Percentiles rank a stretch among this genome's conserved stretches.
Conservation (phyloP, 2,888 invertebrate genomes). For the Taphrorychus bicolor region DNA sequence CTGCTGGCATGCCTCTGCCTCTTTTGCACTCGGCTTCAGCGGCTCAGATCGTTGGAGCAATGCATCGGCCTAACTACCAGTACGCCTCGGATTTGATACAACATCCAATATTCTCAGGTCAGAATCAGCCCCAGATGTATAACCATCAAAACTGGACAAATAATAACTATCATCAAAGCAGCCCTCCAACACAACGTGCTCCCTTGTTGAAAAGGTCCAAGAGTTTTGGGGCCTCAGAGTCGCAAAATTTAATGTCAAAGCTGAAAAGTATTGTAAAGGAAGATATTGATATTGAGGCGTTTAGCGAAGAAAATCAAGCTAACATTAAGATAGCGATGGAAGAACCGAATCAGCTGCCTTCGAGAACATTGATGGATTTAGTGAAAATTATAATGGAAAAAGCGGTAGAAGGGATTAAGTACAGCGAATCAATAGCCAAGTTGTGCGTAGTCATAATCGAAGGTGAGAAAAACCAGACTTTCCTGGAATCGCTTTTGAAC, state of each 20-base stretch:
- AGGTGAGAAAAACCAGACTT: conserved; percentile 86
- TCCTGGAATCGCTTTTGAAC: conserved; percentile 87
- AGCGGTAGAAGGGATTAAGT: conserved; percentile 78
- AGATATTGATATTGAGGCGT: conserved; percentile 78
- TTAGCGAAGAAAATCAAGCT: conserved; percentile 75
- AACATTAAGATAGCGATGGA: conserved; percentile 78
- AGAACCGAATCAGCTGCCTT: conserved; percentile 80
- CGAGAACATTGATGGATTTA: conserved; percentile 82
- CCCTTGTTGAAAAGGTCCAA: conserved; percentile 75
- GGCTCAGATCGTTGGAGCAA: conserved; percentile 68
- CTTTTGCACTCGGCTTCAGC: conserved; percentile 68
- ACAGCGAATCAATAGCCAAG: conserved; percentile 84
- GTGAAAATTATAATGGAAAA: conserved; percentile 82
- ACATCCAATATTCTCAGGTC: conserved; percentile 61
- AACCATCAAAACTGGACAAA: conserved; percentile 44
- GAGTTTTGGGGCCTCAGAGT: conserved; percentile 80
- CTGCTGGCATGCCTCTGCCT: conserved; percentile 50
- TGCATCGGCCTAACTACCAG: conserved; percentile 67
- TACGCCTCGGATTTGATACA: conserved; percentile 52
- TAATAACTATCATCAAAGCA: conserved; percentile 40
- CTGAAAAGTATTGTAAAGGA: conserved; percentile 71
- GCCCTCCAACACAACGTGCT: conserved; percentile 40
- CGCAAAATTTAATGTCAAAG: conserved; percentile 71
- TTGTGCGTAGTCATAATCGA: conserved; percentile 87
- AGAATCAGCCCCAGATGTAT: conserved; percentile 47